These are phyloP conservation scores for Pipistrellus kuhlii DNA, from an alignment of 2,797 vertebrate species.

Conservation along the genomic window DNA sequence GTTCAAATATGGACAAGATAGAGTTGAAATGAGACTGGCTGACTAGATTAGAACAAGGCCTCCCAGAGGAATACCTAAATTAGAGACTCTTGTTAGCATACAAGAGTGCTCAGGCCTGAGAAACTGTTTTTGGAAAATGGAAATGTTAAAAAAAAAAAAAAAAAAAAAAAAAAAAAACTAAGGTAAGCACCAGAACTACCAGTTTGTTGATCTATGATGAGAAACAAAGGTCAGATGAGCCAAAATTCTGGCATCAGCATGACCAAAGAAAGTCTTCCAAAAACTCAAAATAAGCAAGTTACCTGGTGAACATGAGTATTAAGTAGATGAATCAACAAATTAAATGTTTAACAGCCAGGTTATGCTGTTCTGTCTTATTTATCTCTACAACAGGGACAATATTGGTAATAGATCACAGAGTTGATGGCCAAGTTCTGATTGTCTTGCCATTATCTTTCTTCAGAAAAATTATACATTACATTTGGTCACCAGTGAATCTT, in stretches of 20 bases:
- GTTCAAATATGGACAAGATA: background rate
- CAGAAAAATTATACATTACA: constrained; percentile 5
- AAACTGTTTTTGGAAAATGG: background rate
- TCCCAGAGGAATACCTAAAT: background rate
- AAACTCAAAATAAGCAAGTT: background rate
- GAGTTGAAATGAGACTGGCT: background rate
- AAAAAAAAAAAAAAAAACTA: background rate
- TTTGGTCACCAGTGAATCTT: background rate
- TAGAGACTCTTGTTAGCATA: background rate
- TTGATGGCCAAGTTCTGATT: background rate
- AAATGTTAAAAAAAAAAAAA: background rate
- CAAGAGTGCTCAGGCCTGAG: background rate
- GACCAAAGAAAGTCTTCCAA: background rate
- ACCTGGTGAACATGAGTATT: background rate
- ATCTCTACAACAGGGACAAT: background rate
- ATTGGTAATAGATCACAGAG: background rate
- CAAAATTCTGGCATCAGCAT: background rate
- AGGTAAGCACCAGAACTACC: background rate
- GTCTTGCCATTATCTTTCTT: background rate
- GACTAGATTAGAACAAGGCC: background rate
- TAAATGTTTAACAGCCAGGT: background rate
- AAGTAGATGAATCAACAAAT: background rate
- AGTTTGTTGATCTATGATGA: background rate
- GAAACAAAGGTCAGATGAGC: background rate
- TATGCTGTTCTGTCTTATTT: background rate